These are phyloP conservation scores for Drosophila silvestris DNA, from an alignment of 2,888 invertebrate genomes.

Conservation along the genomic window DNA sequence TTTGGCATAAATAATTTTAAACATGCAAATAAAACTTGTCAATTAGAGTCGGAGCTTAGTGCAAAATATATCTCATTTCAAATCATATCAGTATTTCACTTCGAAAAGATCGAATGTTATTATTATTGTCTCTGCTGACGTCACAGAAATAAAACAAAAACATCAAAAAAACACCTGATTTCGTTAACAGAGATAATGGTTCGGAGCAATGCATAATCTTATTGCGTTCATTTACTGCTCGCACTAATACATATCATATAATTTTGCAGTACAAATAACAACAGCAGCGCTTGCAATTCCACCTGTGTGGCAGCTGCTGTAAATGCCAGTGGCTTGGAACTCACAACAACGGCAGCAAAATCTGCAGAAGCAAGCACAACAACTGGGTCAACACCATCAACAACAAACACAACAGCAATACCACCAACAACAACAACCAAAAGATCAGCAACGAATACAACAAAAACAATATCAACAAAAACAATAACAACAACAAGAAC, in stretches of 20 bases:
- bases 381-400: conserved; percentile 4
- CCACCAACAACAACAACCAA: neutral
- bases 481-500: neutral
- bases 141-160: neutral
- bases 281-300: conserved; percentile 27
- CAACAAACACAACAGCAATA: neutral
- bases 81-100: neutral
- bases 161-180: neutral
- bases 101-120: neutral
- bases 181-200: conserved; percentile 1
- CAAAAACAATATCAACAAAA: neutral
- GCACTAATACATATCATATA: neutral
- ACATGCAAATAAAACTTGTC: neutral
- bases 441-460: conserved; percentile 1
- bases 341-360: conserved; percentile 5
- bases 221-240: neutral
- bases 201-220: neutral
- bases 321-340: neutral
- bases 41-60: neutral
- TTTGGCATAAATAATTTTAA: neutral
- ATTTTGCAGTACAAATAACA: conserved; percentile 55
- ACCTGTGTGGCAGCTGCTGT: conserved; percentile 22
- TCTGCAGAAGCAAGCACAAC: neutral
- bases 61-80: neutral
- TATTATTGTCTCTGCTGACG: neutral